These are phyloP conservation scores for Saturnia japonica DNA, from an alignment of 2,888 invertebrate species.

Conservation along the genomic window DNA sequence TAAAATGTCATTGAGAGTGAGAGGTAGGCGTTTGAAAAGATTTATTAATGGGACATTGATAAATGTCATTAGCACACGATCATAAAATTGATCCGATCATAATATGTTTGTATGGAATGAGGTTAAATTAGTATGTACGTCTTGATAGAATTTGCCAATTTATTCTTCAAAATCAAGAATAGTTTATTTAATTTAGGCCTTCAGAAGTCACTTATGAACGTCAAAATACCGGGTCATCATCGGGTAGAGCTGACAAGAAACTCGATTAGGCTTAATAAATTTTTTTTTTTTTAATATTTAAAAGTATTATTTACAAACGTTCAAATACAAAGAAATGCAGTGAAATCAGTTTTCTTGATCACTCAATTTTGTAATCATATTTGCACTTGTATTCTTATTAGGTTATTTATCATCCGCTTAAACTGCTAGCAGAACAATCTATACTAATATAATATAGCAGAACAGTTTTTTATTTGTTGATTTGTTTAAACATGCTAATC, in stretches of 20 bases:
- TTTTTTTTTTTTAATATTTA: too few species aligned
- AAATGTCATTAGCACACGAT: conserved; percentile 3
- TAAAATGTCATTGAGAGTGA: conserved; percentile 2
- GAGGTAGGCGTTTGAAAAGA: background rate
- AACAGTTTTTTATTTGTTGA: too few species aligned
- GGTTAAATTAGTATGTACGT: background rate
- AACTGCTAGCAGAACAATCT: background rate
- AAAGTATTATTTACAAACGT: too few species aligned
- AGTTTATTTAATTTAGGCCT: too few species aligned
- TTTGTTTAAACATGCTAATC: too few species aligned
- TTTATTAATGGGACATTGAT: background rate
- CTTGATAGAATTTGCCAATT: background rate
- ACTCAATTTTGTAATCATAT: background rate
- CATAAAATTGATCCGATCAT: background rate
- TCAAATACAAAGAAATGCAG: too few species aligned
- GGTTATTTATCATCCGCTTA: background rate
- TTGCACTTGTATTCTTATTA: background rate
- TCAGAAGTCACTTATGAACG: too few species aligned
- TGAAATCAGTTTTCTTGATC: too few species aligned
- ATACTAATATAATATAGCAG: too few species aligned
- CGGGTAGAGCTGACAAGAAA: too few species aligned
- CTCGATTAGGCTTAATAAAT: too few species aligned
- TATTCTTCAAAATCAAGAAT: background rate
- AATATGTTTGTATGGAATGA: background rate
- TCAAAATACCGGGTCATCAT: too few species aligned